Percentiles rank a stretch among this genome's conserved stretches.
Conservation (phyloP, 2,888 invertebrate species). For the Silvanus unidentatus region DNA sequence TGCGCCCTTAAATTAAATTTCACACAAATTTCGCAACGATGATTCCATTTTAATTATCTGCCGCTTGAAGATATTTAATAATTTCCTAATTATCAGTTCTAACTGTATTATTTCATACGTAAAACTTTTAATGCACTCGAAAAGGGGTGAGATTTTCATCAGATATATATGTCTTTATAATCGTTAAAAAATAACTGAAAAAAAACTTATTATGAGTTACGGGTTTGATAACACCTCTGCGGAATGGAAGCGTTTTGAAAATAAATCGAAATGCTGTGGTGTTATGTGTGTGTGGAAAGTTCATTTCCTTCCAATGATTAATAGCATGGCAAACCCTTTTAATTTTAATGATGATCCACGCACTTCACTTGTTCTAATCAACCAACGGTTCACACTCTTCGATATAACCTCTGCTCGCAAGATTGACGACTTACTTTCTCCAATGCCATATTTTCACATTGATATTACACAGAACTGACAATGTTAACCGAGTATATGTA, state of each 20-base stretch:
- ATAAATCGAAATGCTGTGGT: slow-evolving; percentile 10
- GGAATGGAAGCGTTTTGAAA: slow-evolving; percentile 3
- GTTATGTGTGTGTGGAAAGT: slow-evolving; percentile 5
- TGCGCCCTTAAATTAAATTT: too few species aligned
- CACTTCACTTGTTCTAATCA: slow-evolving; percentile 6
- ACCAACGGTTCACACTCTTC: neutral
- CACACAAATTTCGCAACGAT: too few species aligned
- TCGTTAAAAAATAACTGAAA: too few species aligned
- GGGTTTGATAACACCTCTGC: too few species aligned
- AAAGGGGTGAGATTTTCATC: too few species aligned
- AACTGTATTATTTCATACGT: too few species aligned
- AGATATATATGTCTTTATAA: too few species aligned
- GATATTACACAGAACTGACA: neutral
- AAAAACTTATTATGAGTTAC: too few species aligned
- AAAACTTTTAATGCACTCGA: too few species aligned
- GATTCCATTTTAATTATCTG: too few species aligned
- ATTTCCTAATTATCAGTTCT: too few species aligned
- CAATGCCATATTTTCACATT: neutral
- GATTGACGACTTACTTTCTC: slow-evolving; percentile 5
- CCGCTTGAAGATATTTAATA: too few species aligned
- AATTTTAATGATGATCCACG: slow-evolving; percentile 14
- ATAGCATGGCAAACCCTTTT: slow-evolving; percentile 11
- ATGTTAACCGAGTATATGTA: neutral
- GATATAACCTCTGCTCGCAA: neutral
- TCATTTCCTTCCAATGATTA: slow-evolving; percentile 14